A percentile compares a stretch with the other conserved stretches of the same genome.
phyloP scores from a whole-genome alignment of 2,113 vertebrate genomes.

The Carassius carassius region DNA sequence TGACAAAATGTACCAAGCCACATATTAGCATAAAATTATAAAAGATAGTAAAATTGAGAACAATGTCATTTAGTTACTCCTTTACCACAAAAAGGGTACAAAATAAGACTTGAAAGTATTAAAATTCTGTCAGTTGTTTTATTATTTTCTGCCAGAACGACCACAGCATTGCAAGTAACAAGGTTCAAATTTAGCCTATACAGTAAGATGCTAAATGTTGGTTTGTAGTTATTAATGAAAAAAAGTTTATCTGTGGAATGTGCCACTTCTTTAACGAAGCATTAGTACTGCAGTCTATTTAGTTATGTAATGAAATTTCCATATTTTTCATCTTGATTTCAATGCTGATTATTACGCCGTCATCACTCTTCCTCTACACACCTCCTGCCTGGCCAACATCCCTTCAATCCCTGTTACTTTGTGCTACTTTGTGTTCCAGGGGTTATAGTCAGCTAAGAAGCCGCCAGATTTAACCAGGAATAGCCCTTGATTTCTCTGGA shows the following conservation, averaged over 20 bases:
- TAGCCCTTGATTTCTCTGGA: slow-evolving; percentile 72
- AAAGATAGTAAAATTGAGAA: background rate
- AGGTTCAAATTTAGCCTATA: background rate
- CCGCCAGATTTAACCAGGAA: slow-evolving; percentile 77
- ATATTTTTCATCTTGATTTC: background rate
- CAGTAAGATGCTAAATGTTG: background rate
- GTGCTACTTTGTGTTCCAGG: slow-evolving; percentile 65
- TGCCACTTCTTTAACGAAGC: background rate
- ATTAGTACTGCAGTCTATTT: background rate
- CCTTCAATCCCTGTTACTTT: slow-evolving; percentile 71
- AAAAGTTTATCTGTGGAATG: background rate
- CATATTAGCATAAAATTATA: slow-evolving; percentile 16
- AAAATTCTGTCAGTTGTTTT: background rate
- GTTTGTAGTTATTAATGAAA: background rate
- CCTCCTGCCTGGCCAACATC: slow-evolving; percentile 45
- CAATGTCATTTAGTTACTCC: background rate
- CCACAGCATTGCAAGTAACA: background rate
- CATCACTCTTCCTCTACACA: slow-evolving; percentile 15
- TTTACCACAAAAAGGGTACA: background rate
- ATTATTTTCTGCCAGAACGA: background rate
- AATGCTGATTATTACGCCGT: slow-evolving; percentile 60
- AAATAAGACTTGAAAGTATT: too few relatives aligned
- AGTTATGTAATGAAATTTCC: background rate
- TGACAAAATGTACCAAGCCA: slow-evolving; percentile 61
- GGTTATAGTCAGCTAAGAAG: slow-evolving; percentile 71